These are phyloP conservation scores for Stigmatopora nigra DNA, from an alignment of 2,113 vertebrate species.

Conservation along the genomic window DNA sequence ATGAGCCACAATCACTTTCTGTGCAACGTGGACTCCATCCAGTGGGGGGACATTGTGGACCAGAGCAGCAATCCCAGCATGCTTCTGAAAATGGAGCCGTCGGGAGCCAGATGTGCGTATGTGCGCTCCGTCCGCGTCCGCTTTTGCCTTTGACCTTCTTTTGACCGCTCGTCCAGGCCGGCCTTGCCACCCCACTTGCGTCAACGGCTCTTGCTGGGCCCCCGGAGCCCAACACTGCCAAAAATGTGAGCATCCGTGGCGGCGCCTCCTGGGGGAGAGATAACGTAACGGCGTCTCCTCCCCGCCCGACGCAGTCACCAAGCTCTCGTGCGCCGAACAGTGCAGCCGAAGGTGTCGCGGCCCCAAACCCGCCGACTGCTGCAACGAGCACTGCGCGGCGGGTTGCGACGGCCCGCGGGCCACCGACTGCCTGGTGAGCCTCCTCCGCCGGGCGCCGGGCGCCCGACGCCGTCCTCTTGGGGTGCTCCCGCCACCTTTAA, in stretches of 20 bases:
- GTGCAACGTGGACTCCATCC: conserved; percentile 77
- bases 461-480: not conserved
- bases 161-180: conserved; percentile 66
- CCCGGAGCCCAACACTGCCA: conserved; percentile 81
- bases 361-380: conserved; percentile 82
- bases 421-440: conserved; percentile 86
- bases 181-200: conserved; percentile 75
- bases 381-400: conserved; percentile 85
- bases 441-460: too few relatives aligned
- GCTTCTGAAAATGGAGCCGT: not conserved
- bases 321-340: conserved; percentile 82
- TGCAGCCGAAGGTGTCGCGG: conserved; percentile 83
- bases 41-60: conserved; percentile 82
- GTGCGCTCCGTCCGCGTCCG: not conserved
- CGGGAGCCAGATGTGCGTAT: conserved; percentile 24
- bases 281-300: not conserved
- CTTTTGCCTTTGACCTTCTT: not conserved
- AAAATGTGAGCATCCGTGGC: conserved; percentile 68
- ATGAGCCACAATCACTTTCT: conserved; percentile 77
- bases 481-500: too few relatives aligned
- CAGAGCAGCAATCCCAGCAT: conserved; percentile 19
- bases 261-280: too few relatives aligned
- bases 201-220: conserved; percentile 82
- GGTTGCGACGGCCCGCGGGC: conserved; percentile 83
- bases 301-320: conserved; percentile 68